Evolutionary conservation across 1,140 invertebrate species (phyloP).

Genomic region (Apis laboriosa): DNA sequence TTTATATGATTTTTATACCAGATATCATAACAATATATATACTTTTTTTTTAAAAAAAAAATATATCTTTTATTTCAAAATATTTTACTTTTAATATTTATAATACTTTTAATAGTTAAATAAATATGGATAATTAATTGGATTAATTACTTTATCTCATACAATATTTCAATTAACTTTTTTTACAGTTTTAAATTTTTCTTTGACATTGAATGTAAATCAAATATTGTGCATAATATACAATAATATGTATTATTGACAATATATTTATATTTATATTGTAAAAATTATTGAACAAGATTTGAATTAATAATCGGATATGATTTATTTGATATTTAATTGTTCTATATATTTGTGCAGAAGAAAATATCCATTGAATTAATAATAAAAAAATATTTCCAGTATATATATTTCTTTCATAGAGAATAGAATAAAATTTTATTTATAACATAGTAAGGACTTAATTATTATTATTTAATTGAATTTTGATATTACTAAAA

Average conservation of each 20-base stretch:
- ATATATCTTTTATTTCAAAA: neutral
- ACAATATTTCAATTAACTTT: neutral
- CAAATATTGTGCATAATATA: neutral
- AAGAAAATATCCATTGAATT: neutral
- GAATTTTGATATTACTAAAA: too few species aligned
- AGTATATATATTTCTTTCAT: neutral
- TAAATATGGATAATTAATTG: neutral
- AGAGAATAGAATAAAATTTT: too few species aligned
- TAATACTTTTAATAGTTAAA: neutral
- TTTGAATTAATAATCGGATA: neutral
- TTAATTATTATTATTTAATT: neutral
- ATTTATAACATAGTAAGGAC: neutral
- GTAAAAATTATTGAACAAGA: neutral
- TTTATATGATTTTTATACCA: neutral
- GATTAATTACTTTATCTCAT: neutral
- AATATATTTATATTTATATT: neutral
- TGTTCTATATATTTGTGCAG: neutral
- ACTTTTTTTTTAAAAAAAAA: neutral
- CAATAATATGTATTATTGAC: neutral
- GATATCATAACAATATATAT: neutral
- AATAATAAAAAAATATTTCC: neutral
- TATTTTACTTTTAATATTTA: too few species aligned
- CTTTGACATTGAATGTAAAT: neutral
- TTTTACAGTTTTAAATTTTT: neutral
- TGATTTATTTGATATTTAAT: neutral